Evolutionary conservation across 1,140 invertebrate genomes (phyloP).

Genomic region (Cardiocondyla obscurior): DNA sequence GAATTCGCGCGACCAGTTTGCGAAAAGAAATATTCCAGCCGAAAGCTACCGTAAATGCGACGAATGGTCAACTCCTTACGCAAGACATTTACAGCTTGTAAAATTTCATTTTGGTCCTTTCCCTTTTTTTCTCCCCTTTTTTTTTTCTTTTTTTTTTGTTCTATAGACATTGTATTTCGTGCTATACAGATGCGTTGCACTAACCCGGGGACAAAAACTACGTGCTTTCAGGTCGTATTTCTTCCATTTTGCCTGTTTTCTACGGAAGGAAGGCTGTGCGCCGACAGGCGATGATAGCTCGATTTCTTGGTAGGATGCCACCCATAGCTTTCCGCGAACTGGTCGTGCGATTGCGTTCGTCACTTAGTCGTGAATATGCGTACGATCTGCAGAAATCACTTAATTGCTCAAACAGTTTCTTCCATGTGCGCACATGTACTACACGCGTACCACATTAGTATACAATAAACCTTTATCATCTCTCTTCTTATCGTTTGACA

Average conservation of each 20-base stretch:
- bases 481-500: slow-evolving; percentile 11
- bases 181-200: neutral
- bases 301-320: slow-evolving; percentile 34
- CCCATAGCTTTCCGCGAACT: slow-evolving; percentile 32
- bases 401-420: slow-evolving; percentile 81
- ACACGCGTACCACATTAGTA: slow-evolving; percentile 60
- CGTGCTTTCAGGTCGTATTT: neutral
- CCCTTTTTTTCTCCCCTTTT: too few relatives aligned
- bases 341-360: neutral
- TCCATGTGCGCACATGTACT: slow-evolving; percentile 70
- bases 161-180: neutral
- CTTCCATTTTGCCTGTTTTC: slow-evolving; percentile 1
- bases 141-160: neutral
- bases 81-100: neutral
- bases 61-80: neutral
- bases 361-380: slow-evolving; percentile 43
- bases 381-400: slow-evolving; percentile 67
- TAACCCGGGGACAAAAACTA: neutral
- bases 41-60: neutral
- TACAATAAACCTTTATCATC: slow-evolving; percentile 53
- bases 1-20: too few relatives aligned
- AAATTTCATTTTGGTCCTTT: slow-evolving; percentile 1
- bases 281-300: neutral
- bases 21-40: neutral
- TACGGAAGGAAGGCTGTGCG: neutral